These are phyloP conservation scores for Eidolon dupreanum DNA, from an alignment of 2,797 vertebrate species.

Conservation along the genomic window DNA sequence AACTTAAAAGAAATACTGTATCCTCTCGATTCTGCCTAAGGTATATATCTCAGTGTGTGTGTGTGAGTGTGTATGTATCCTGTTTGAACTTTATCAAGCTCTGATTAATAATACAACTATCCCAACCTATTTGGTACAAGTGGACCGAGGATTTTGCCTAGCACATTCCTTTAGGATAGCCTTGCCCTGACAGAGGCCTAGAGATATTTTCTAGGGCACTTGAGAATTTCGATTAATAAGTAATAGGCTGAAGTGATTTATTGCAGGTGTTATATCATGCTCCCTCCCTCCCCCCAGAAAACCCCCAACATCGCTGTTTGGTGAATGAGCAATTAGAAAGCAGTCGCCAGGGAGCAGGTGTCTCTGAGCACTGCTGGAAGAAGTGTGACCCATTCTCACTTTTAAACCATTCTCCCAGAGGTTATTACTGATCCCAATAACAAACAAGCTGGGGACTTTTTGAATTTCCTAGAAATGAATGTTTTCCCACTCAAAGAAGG, in stretches of 20 bases:
- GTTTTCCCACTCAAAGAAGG: neutral
- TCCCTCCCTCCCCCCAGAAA: slow-evolving; percentile 55
- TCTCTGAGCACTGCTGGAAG: slow-evolving; percentile 42
- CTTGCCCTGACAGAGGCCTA: slow-evolving; percentile 44
- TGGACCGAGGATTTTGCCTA: neutral
- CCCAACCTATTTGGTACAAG: neutral
- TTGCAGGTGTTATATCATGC: slow-evolving; percentile 45
- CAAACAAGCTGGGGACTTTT: slow-evolving; percentile 30
- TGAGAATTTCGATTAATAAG: slow-evolving; percentile 75
- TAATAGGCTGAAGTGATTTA: slow-evolving; percentile 75
- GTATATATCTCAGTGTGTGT: neutral
- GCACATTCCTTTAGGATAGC: slow-evolving; percentile 44
- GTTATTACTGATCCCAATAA: neutral
- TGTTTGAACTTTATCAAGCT: neutral
- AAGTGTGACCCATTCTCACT: slow-evolving; percentile 38
- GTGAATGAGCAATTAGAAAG: slow-evolving; percentile 44
- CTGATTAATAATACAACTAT: neutral
- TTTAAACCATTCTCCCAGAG: slow-evolving; percentile 12
- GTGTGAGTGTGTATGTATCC: neutral
- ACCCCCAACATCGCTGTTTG: slow-evolving; percentile 45
- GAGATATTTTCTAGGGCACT: slow-evolving; percentile 68
- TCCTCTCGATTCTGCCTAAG: neutral
- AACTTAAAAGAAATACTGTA: neutral
- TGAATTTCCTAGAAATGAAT: slow-evolving; percentile 53
- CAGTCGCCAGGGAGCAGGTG: slow-evolving; percentile 53